phyloP scores from a whole-genome alignment of 2,797 vertebrate genomes.

The Hyperoplus immaculatus region DNA sequence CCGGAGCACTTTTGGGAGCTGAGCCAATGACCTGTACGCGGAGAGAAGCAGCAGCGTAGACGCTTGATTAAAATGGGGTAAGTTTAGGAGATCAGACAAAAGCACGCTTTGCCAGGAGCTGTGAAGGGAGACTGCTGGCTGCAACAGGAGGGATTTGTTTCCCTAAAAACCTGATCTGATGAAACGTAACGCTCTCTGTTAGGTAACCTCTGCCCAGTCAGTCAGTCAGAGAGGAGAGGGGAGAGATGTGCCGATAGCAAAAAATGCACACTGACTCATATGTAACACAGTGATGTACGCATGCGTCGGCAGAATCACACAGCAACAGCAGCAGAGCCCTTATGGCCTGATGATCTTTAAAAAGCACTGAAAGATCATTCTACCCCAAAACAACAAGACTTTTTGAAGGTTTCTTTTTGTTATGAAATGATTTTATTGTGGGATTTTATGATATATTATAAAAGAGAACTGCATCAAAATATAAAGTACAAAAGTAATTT shows the following conservation, averaged over 20 bases:
- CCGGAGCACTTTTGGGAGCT: constrained; percentile 46
- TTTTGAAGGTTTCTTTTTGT: not conserved
- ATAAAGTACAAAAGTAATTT: not conserved
- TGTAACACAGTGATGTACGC: constrained; percentile 4
- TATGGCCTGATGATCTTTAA: not conserved
- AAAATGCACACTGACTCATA: constrained; percentile 37
- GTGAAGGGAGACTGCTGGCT: constrained; percentile 31
- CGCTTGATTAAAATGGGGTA: constrained; percentile 81
- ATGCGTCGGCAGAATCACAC: not conserved
- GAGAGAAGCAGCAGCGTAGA: constrained; percentile 35
- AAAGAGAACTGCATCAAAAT: not conserved
- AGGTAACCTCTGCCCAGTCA: constrained; percentile 49
- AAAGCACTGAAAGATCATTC: not conserved
- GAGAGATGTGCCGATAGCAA: constrained; percentile 35
- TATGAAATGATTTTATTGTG: not conserved
- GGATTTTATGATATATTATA: not conserved
- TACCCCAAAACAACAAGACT: not conserved
- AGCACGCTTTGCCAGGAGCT: not conserved
- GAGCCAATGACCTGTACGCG: constrained; percentile 68
- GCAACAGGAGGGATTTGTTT: constrained; percentile 53
- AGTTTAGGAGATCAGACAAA: constrained; percentile 61
- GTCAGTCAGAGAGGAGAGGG: constrained; percentile 15
- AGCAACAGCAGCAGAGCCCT: not conserved
- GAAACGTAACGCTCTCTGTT: constrained; percentile 52
- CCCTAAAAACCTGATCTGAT: constrained; percentile 56